phyloP scores from a whole-genome alignment of 1,140 invertebrate species.

The Neodiprion lecontei region DNA sequence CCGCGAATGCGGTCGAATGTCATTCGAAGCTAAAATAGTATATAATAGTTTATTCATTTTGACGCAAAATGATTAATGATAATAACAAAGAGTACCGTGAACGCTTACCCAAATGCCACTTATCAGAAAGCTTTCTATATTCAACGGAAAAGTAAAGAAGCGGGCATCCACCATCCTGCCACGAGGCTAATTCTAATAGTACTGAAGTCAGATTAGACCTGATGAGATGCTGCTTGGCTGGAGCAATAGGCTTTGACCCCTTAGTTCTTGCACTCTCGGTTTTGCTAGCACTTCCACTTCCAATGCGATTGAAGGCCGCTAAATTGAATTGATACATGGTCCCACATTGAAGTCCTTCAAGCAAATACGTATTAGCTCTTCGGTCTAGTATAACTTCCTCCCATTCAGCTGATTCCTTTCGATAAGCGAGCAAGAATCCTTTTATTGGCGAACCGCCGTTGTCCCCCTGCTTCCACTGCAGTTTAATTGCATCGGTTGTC shows the following conservation, averaged over 20 bases:
- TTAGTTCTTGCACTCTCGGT: constrained; percentile 64
- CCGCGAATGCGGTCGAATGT: constrained; percentile 59
- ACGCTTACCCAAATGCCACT: constrained; percentile 58
- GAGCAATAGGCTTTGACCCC: constrained; percentile 65
- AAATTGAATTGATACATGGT: constrained; percentile 66
- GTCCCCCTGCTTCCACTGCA: constrained; percentile 65
- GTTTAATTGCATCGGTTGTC: constrained; percentile 57
- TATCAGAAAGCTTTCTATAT: constrained; percentile 63
- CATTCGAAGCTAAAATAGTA: constrained; percentile 58
- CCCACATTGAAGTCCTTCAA: constrained; percentile 67
- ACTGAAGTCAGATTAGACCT: constrained; percentile 69
- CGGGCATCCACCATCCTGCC: constrained; percentile 72
- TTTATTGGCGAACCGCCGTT: constrained; percentile 63
- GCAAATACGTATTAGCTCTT: constrained; percentile 58
- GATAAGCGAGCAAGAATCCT: constrained; percentile 65
- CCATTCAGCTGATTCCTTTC: constrained; percentile 67
- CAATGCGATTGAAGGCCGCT: constrained; percentile 65
- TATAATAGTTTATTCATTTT: neutral
- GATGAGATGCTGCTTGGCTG: constrained; percentile 61
- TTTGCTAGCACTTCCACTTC: constrained; percentile 63
- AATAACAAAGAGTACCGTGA: neutral
- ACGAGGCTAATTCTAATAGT: constrained; percentile 67
- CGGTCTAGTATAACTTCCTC: constrained; percentile 60
- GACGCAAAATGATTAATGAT: neutral
- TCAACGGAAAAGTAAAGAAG: constrained; percentile 70